Base-by-base conservation (phyloP, 2,113 vertebrate genomes). In the Danionella cerebrum region DNA sequence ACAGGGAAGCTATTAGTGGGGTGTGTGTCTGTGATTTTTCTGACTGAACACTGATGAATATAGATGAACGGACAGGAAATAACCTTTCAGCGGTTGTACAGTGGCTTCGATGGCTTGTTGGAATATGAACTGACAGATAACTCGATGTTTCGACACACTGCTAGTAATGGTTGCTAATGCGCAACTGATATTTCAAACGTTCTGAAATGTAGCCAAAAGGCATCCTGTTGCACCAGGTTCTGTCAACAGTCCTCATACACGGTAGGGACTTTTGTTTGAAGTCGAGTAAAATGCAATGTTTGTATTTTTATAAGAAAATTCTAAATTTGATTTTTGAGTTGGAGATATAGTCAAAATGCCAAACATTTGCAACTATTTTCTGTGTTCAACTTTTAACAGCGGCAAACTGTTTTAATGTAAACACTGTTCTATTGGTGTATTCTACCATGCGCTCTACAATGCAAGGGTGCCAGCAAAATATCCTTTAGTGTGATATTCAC, bases 191-290 rank as follows among this genome's bases (percentile, higher is more conserved):
- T 55, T 25, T 47, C 14, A 25, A 48, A 27, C 1, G 1, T 16
- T 14, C 9, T 6, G 42, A 63, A 33, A 29, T 38, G 19, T 48
- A 50, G 51, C 50, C 41, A 63, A 55, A 50, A 58, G 9, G 39
- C 57, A 48, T 41, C 36, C 36, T 25, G n/a, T 8, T 42, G 9
- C 39, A 2, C 19, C 33, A 69, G 57, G 53, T 35, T 55, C 18
- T 73, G 65, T n/a, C n/a, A n/a, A n/a, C n/a, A 57, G 12, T 73
- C 41, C 31, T 48, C 2, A 29, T 8, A 44, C 16, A n/a, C n/a
- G n/a, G n/a, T n/a, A n/a, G n/a, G n/a, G n/a, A n/a, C n/a, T n/a
- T n/a, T n/a, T n/a, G n/a, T n/a, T n/a, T n/a, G n/a, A n/a, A n/a
- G n/a, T n/a, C n/a, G n/a, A n/a, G n/a, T n/a, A n/a, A n/a, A n/a